phyloP scores from a whole-genome alignment of 37 sponge, comb jelly and placozoan genomes.

The Mnemiopsis leidyi region DNA sequence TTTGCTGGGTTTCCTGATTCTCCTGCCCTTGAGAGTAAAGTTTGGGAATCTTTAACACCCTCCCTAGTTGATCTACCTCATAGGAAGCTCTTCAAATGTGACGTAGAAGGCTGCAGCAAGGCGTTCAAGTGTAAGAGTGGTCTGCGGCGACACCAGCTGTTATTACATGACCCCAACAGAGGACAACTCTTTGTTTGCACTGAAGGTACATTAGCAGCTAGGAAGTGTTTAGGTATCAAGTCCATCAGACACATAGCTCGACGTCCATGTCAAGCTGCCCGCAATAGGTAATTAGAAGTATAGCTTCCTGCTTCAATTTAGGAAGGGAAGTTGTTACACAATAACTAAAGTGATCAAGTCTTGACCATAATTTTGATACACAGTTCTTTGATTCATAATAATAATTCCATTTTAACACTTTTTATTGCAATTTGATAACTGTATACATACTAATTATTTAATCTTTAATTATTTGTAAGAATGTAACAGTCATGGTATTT shows the following conservation, averaged over 20 bases:
- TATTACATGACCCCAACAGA: not conserved
- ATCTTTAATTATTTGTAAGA: no score
- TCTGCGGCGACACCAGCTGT: not conserved
- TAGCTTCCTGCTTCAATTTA: no score
- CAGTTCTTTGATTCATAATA: no score
- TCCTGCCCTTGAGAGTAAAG: not conserved
- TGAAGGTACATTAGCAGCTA: not conserved
- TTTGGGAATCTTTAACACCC: not conserved
- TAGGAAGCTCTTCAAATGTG: not conserved
- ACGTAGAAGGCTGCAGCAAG: not conserved
- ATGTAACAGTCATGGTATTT: no score
- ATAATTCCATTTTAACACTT: no score
- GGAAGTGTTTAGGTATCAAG: not conserved
- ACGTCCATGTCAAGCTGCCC: not conserved
- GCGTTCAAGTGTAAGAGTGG: not conserved
- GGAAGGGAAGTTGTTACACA: no score
- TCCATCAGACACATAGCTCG: not conserved
- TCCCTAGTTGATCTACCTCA: no score
- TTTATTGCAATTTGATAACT: no score
- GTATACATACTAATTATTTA: no score
- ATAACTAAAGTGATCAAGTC: no score
- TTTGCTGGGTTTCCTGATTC: slow-evolving; percentile 37
- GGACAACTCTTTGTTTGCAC: not conserved
- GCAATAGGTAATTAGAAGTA: not conserved
- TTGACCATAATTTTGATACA: no score